Conservation (phyloP, 2,797 vertebrate genomes). For the Pipistrellus nathusii region DNA sequence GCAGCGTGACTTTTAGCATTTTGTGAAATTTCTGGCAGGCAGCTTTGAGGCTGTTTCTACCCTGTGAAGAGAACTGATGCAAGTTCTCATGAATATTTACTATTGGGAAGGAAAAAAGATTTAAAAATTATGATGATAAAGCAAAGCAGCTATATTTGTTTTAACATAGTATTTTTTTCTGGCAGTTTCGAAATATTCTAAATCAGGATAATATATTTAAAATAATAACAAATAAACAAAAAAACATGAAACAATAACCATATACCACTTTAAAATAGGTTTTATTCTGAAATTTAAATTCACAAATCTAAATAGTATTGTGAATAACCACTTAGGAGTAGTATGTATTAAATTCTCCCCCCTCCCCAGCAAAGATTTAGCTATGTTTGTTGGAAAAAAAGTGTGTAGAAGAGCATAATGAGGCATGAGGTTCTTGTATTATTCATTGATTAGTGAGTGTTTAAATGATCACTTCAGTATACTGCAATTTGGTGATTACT, state of each 20-base stretch:
- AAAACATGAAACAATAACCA: background rate
- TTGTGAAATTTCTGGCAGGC: background rate
- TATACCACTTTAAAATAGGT: background rate
- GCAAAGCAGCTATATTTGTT: background rate
- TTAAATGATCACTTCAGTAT: slow-evolving; percentile 1
- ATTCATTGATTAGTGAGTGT: background rate
- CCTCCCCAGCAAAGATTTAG: background rate
- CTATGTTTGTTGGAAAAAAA: background rate
- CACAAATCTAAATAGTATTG: background rate
- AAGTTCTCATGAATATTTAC: background rate
- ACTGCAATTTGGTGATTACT: background rate
- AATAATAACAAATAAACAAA: background rate
- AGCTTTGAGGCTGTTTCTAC: background rate
- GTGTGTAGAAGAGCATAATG: background rate
- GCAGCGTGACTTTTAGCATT: background rate
- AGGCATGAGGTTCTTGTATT: background rate
- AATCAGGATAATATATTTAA: slow-evolving; percentile 26
- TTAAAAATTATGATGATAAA: slow-evolving; percentile 5
- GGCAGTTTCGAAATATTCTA: background rate
- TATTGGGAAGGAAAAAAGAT: background rate
- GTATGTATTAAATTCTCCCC: background rate
- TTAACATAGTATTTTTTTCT: background rate
- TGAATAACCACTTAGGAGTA: background rate
- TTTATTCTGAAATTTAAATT: slow-evolving; percentile 48
- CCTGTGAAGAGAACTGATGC: background rate